phyloP scores from a whole-genome alignment of 2,888 invertebrate species.

The Acleris literana region DNA sequence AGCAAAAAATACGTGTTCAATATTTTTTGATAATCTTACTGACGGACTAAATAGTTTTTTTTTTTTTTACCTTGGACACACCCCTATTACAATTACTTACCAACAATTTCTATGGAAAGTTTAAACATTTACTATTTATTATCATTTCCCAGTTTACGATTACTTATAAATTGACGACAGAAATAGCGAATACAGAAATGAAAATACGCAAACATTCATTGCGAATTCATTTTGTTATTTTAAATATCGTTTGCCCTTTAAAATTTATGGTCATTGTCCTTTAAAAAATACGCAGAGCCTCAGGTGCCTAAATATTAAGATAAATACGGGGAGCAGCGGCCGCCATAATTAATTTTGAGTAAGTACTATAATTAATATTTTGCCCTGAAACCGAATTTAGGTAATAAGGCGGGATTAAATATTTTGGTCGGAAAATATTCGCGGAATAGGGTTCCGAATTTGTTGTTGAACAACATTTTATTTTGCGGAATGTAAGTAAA shows the following conservation, averaged over 20 bases:
- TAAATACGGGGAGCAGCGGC: slow-evolving; percentile 20
- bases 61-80: no score
- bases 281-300: slow-evolving; percentile 20
- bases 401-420: not conserved
- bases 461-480: no score
- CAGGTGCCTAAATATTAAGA: slow-evolving; percentile 32
- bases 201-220: slow-evolving; percentile 1
- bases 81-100: no score
- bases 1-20: no score
- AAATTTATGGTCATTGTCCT: slow-evolving; percentile 28
- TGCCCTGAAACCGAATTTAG: slow-evolving; percentile 4
- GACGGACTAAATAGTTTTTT: no score
- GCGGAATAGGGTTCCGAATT: slow-evolving; percentile 7
- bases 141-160: no score
- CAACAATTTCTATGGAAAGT: no score
- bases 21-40: no score
- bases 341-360: slow-evolving; percentile 16
- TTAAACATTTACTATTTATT: no score
- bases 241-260: slow-evolving; percentile 9
- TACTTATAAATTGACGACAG: no score
- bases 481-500: no score
- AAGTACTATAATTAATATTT: slow-evolving; percentile 15
- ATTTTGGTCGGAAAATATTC: not conserved
- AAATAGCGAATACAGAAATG: no score
- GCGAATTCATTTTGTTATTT: slow-evolving; percentile 1